phyloP scores from a whole-genome alignment of 2,797 vertebrate species.

The Hyperoplus immaculatus region DNA sequence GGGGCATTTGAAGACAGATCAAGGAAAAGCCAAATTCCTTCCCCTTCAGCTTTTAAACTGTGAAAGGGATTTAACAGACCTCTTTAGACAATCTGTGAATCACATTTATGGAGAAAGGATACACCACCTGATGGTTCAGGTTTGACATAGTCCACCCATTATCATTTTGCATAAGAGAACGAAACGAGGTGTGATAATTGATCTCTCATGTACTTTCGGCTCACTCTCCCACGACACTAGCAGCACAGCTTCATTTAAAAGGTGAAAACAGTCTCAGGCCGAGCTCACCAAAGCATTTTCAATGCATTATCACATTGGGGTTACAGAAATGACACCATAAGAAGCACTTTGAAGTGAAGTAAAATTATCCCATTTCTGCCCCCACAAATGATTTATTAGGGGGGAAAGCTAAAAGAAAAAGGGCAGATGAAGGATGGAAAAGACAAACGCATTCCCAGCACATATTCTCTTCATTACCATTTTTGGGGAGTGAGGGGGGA shows the following conservation, averaged over 20 bases:
- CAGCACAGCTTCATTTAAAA: slow-evolving; percentile 74
- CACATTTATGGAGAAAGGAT: slow-evolving; percentile 81
- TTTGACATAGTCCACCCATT: slow-evolving; percentile 84
- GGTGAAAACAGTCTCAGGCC: slow-evolving; percentile 68
- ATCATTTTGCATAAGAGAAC: slow-evolving; percentile 85
- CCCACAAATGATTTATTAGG: slow-evolving; percentile 84
- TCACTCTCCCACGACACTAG: slow-evolving; percentile 81
- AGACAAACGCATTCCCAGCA: slow-evolving; percentile 89
- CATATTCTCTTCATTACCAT: slow-evolving; percentile 91
- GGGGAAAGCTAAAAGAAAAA: slow-evolving; percentile 57
- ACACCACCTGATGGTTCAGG: slow-evolving; percentile 80
- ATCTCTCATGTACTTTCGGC: slow-evolving; percentile 83
- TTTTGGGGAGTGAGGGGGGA: slow-evolving; percentile 72
- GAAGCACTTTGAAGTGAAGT: slow-evolving; percentile 85
- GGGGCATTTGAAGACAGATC: slow-evolving; percentile 80
- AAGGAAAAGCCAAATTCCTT: slow-evolving; percentile 76
- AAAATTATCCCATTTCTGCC: slow-evolving; percentile 82
- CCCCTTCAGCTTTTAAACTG: slow-evolving; percentile 73
- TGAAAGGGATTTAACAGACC: slow-evolving; percentile 84
- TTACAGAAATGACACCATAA: slow-evolving; percentile 84
- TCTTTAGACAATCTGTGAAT: slow-evolving; percentile 83
- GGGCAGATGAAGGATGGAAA: slow-evolving; percentile 77
- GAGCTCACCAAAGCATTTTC: slow-evolving; percentile 69
- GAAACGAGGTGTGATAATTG: slow-evolving; percentile 88
- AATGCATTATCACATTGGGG: slow-evolving; percentile 84